A percentile compares a stretch with the other conserved stretches of the same genome.
phyloP scores from a whole-genome alignment of 2,797 vertebrate genomes.

The Pitangus sulphuratus region DNA sequence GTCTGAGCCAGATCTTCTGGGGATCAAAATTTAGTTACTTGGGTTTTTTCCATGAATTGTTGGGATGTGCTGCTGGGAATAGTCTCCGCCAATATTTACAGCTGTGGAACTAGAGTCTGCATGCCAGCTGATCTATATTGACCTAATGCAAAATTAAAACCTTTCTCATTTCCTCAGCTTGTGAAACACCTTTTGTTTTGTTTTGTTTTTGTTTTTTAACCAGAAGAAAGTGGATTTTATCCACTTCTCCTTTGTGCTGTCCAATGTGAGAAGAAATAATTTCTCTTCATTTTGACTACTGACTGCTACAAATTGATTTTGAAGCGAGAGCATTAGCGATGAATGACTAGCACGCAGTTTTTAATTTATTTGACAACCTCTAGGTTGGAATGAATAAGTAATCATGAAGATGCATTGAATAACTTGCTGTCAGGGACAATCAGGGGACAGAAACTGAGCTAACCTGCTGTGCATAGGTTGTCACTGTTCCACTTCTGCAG shows the following conservation, averaged over 20 bases:
- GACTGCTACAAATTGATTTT: background rate
- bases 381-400: background rate
- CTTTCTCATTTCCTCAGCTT: background rate
- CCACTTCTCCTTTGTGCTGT: background rate
- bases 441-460: background rate
- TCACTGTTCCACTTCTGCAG: background rate
- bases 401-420: background rate
- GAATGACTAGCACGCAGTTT: background rate
- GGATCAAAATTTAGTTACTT: background rate
- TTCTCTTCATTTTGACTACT: background rate
- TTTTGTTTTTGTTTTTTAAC: background rate
- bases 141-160: background rate
- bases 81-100: background rate
- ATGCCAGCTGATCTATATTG: background rate
- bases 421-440: background rate
- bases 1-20: background rate
- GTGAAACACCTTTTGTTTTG: background rate
- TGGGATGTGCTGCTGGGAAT: background rate
- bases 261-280: background rate
- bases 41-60: background rate
- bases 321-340: background rate
- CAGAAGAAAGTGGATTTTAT: background rate
- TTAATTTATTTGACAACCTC: slow-evolving; percentile 1
- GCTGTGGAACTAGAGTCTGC: background rate
- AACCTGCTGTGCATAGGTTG: background rate